Conservation (phyloP, 2,888 invertebrate genomes). For the Lamproptera curius region DNA sequence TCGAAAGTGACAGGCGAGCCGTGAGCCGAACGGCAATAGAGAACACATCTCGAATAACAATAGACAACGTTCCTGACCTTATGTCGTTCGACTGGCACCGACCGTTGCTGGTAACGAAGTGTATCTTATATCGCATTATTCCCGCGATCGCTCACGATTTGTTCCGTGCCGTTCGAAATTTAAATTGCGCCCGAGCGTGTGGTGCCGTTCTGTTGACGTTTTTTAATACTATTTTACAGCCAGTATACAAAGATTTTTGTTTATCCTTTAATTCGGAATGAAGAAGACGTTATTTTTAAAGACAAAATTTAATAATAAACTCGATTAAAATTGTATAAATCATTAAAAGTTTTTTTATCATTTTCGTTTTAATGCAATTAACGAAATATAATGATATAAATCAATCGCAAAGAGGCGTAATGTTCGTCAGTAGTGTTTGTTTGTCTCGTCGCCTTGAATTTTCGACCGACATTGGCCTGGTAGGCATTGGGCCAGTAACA, state of each 20-base stretch:
- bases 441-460: conserved; percentile 21
- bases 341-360: too few species aligned
- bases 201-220: background rate
- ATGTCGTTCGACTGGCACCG: conserved; percentile 24
- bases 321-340: too few species aligned
- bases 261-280: too few species aligned
- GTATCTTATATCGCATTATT: conserved; percentile 2
- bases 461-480: conserved; percentile 21
- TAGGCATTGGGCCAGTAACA: conserved; percentile 21
- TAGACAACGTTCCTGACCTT: conserved; percentile 43
- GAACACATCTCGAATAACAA: conserved; percentile 52
- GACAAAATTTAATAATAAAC: too few species aligned
- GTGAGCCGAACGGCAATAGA: conserved; percentile 52
- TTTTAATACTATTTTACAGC: background rate
- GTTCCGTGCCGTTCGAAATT: conserved; percentile 8
- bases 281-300: too few species aligned
- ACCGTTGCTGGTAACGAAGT: conserved; percentile 11
- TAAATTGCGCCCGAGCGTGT: background rate
- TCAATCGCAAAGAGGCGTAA: background rate
- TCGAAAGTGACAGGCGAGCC: conserved; percentile 63
- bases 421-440: conserved; percentile 15
- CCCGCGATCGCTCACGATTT: conserved; percentile 5
- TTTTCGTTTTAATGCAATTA: too few species aligned
- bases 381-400: too few species aligned
- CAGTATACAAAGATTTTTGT: background rate